Percentiles rank a stretch among this genome's conserved stretches.
Conservation (phyloP, 1,140 invertebrate genomes). For the Lethocerus indicus region DNA sequence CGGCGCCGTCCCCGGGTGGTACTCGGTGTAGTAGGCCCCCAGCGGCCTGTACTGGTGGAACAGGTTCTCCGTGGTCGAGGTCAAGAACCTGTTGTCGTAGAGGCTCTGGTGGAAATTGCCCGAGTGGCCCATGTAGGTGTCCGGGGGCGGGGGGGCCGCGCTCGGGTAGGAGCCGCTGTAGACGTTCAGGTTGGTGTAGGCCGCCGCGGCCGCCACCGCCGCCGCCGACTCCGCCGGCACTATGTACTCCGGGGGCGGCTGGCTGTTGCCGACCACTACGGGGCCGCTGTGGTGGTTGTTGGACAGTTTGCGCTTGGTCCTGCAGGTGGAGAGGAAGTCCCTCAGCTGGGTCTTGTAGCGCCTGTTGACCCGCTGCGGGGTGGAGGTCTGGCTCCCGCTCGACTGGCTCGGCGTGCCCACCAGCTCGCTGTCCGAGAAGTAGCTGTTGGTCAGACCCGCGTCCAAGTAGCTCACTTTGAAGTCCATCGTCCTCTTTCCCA, state of each 20-base stretch:
- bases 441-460: slow-evolving; percentile 74
- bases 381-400: slow-evolving; percentile 25
- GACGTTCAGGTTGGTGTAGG: slow-evolving; percentile 69
- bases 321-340: slow-evolving; percentile 81
- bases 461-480: slow-evolving; percentile 97
- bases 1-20: slow-evolving; percentile 38
- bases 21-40: slow-evolving; percentile 58
- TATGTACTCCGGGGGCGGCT: slow-evolving; percentile 39
- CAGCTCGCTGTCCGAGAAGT: slow-evolving; percentile 74
- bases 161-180: slow-evolving; percentile 50
- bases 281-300: slow-evolving; percentile 25
- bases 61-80: slow-evolving; percentile 54
- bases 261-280: slow-evolving; percentile 23
- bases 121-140: slow-evolving; percentile 44
- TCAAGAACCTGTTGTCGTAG: slow-evolving; percentile 60
- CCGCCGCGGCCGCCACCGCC: slow-evolving; percentile 36
- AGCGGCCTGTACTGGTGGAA: slow-evolving; percentile 71
- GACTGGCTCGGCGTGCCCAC: slow-evolving; percentile 26
- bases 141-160: slow-evolving; percentile 32
- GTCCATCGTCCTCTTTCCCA: slow-evolving; percentile 94
- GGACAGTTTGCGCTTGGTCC: slow-evolving; percentile 71
- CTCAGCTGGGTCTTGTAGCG: slow-evolving; percentile 83
- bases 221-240: slow-evolving; percentile 41
- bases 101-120: slow-evolving; percentile 50
- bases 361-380: slow-evolving; percentile 59